Evolutionary conservation across 2,797 vertebrate species (phyloP).

Genomic region (Hydrolagus colliei): DNA sequence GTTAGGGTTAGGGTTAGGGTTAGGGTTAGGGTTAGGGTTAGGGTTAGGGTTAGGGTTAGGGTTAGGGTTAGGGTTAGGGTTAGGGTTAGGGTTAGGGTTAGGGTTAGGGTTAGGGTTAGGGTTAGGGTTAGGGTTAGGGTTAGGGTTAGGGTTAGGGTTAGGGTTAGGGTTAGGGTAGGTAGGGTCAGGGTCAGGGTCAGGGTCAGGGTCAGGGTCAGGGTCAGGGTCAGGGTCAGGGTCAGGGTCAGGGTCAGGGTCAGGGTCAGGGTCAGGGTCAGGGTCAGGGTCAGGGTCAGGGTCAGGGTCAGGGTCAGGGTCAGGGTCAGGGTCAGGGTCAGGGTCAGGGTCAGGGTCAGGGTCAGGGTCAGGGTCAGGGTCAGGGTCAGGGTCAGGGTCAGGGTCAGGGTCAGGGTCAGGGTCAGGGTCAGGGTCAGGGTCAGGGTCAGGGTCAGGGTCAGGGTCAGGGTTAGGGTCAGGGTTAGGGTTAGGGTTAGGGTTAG

Average conservation of each 20-base stretch:
- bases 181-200: conserved; percentile 10
- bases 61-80: conserved; percentile 29
- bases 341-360: conserved; percentile 8
- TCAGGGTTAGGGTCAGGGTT: too few species aligned
- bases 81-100: background rate
- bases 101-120: conserved; percentile 17
- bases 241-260: background rate
- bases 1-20: conserved; percentile 32
- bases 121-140: conserved; percentile 19
- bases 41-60: conserved; percentile 30
- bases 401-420: background rate
- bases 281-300: background rate
- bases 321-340: conserved; percentile 1
- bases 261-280: background rate
- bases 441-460: background rate
- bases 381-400: background rate
- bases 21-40: conserved; percentile 30
- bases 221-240: background rate
- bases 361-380: background rate
- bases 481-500: too few species aligned
- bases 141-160: conserved; percentile 27
- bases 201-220: too few species aligned
- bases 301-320: background rate
- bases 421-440: conserved; percentile 1
- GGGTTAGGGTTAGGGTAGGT: conserved; percentile 23